Percentiles rank a stretch among this genome's conserved stretches.
phyloP scores from a whole-genome alignment of 2,888 invertebrate species.

The Pterobdella sp. region DNA sequence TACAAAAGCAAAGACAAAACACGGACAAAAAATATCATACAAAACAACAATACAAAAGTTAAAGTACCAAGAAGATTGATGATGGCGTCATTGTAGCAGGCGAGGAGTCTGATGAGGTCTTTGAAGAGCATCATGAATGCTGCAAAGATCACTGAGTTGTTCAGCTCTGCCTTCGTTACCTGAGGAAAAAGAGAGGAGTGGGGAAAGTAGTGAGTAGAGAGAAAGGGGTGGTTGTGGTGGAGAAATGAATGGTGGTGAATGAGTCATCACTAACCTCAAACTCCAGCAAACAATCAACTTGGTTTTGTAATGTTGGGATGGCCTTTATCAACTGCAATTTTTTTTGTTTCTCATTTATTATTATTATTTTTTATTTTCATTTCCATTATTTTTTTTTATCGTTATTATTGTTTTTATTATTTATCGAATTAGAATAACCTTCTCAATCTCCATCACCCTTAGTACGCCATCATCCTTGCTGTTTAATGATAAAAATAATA shows the following conservation, averaged over 20 bases:
- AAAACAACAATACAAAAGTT: background rate
- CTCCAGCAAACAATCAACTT: conserved; percentile 87
- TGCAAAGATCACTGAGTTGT: conserved; percentile 96
- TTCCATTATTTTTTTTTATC: background rate
- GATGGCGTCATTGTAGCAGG: conserved; percentile 98
- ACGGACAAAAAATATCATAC: background rate
- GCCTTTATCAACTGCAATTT: conserved; percentile 70
- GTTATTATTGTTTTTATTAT: background rate
- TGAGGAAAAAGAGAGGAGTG: conserved; percentile 35
- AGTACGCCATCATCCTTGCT: conserved; percentile 94
- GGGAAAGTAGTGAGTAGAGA: background rate
- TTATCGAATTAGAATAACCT: conserved; percentile 47
- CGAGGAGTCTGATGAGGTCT: conserved; percentile 95
- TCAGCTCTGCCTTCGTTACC: conserved; percentile 88
- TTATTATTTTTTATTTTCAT: background rate
- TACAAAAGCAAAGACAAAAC: background rate
- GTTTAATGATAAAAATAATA: conserved; percentile 35
- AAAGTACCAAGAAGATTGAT: conserved; percentile 49
- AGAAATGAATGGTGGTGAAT: too few relatives aligned
- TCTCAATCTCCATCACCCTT: conserved; percentile 93
- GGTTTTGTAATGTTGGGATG: conserved; percentile 84
- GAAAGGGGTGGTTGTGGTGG: too few relatives aligned
- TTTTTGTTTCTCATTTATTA: background rate
- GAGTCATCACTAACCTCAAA: too few relatives aligned
- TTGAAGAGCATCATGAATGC: conserved; percentile 97